A percentile compares a stretch with the other conserved stretches of the same genome.
phyloP scores from a whole-genome alignment of 1,140 invertebrate species.

The Eubasilissa regina region DNA sequence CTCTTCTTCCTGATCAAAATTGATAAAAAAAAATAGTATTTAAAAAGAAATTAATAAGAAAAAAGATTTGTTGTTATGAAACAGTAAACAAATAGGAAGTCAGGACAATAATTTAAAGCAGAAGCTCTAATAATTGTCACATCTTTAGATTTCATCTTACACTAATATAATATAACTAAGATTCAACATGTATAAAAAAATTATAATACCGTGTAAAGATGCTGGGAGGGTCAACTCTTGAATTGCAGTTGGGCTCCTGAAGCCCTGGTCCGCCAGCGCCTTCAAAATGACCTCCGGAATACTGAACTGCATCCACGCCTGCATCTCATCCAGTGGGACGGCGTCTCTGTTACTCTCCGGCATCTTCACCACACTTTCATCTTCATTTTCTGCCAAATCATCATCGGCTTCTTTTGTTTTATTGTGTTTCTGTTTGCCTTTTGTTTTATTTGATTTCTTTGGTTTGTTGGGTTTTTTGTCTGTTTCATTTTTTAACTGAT shows the following conservation, averaged over 20 bases:
- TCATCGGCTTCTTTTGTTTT: constrained; percentile 6
- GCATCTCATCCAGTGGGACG: constrained; percentile 69
- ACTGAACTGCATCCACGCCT: constrained; percentile 81
- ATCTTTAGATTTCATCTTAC: too few relatives aligned
- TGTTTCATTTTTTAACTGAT: constrained; percentile 11
- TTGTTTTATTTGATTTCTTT: constrained; percentile 4
- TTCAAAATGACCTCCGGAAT: constrained; percentile 82
- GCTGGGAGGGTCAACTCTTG: constrained; percentile 84
- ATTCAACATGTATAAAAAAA: constrained; percentile 22
- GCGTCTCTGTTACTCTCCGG: constrained; percentile 58
- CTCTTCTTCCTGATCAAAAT: constrained; percentile 75
- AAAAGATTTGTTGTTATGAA: too few relatives aligned
- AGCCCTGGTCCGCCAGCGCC: constrained; percentile 83
- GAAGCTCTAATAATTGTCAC: too few relatives aligned
- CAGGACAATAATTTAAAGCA: too few relatives aligned
- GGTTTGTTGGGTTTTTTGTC: constrained; percentile 22
- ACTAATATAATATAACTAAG: too few relatives aligned
- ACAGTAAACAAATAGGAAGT: too few relatives aligned
- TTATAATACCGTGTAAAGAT: constrained; percentile 83
- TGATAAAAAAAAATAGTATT: not conserved
- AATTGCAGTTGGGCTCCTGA: constrained; percentile 89
- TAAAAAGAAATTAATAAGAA: not conserved
- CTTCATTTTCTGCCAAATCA: constrained; percentile 32
- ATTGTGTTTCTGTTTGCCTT: not conserved
- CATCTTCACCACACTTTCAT: constrained; percentile 57